These are phyloP conservation scores for Ateles fusciceps DNA, from an alignment of 2,797 vertebrate species.

Conservation along the genomic window DNA sequence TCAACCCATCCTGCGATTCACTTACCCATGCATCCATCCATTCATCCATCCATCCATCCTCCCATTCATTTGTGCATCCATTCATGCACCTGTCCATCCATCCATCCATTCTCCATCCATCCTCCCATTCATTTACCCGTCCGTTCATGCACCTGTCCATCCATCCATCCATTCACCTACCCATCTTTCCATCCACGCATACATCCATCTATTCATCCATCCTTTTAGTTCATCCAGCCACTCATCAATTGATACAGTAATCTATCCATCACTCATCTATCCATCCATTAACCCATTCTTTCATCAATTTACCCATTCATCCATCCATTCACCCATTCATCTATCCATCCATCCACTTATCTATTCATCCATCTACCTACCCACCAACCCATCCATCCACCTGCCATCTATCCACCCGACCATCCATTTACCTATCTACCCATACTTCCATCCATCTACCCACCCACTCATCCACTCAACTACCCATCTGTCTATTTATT, in stretches of 20 bases:
- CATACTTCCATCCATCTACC: background rate
- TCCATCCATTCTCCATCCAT: no score
- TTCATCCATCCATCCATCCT: no score
- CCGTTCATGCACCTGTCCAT: no score
- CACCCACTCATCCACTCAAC: background rate
- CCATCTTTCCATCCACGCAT: background rate
- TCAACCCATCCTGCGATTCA: background rate
- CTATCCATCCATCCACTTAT: fast-evolving
- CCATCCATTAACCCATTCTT: fast-evolving
- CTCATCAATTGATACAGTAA: background rate
- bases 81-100: no score
- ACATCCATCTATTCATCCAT: background rate
- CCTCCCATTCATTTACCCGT: background rate
- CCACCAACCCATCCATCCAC: fast-evolving
- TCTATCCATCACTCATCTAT: background rate
- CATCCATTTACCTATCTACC: fast-evolving
- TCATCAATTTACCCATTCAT: no score
- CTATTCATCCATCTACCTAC: fast-evolving
- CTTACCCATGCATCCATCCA: no score
- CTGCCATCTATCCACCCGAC: background rate
- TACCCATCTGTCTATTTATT: no score
- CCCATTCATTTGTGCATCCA: background rate
- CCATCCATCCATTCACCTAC: no score
- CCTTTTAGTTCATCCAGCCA: background rate
- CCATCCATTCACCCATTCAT: fast-evolving